These are phyloP conservation scores for Trypoxylon attenuatum DNA, from an alignment of 2,888 invertebrate genomes.

Conservation along the genomic window DNA sequence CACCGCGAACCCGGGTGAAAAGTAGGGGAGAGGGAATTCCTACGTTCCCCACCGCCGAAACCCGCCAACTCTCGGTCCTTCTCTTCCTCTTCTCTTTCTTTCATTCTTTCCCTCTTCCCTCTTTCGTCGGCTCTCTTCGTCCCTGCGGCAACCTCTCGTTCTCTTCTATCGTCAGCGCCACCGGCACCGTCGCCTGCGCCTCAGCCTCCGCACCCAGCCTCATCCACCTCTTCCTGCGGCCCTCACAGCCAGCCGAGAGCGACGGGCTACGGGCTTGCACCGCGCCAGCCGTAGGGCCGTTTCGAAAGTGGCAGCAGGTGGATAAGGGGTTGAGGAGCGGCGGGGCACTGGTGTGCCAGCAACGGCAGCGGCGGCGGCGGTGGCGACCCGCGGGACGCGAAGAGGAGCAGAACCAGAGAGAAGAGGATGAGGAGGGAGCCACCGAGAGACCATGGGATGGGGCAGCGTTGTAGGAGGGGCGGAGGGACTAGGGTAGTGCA, in stretches of 20 bases:
- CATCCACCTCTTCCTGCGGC: neutral
- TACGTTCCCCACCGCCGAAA: slow-evolving; percentile 39
- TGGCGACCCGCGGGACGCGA: slow-evolving; percentile 27
- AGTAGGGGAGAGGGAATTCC: slow-evolving; percentile 67
- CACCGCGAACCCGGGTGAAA: slow-evolving; percentile 58
- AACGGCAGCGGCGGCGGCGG: slow-evolving; percentile 1
- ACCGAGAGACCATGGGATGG: slow-evolving; percentile 7
- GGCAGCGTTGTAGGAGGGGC: slow-evolving; percentile 22
- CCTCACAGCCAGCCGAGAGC: neutral
- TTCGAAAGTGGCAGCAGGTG: slow-evolving; percentile 55
- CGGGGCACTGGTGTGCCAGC: slow-evolving; percentile 20
- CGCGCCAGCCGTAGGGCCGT: slow-evolving; percentile 47
- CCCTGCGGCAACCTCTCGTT: too few species aligned
- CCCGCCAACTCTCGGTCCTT: slow-evolving; percentile 11
- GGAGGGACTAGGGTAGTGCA: slow-evolving; percentile 31
- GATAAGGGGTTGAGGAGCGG: slow-evolving; percentile 40
- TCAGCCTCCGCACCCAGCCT: slow-evolving; percentile 4
- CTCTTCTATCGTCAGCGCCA: neutral
- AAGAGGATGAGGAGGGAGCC: slow-evolving; percentile 9
- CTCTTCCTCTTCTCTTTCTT: slow-evolving; percentile 12
- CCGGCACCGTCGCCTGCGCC: neutral
- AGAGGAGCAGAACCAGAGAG: slow-evolving; percentile 20
- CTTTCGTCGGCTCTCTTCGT: neutral
- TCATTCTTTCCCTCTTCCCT: slow-evolving; percentile 5
- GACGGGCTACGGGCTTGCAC: slow-evolving; percentile 27